Conservation (phyloP, 2,113 vertebrate genomes). For the Brachypodius melanocephalos region DNA sequence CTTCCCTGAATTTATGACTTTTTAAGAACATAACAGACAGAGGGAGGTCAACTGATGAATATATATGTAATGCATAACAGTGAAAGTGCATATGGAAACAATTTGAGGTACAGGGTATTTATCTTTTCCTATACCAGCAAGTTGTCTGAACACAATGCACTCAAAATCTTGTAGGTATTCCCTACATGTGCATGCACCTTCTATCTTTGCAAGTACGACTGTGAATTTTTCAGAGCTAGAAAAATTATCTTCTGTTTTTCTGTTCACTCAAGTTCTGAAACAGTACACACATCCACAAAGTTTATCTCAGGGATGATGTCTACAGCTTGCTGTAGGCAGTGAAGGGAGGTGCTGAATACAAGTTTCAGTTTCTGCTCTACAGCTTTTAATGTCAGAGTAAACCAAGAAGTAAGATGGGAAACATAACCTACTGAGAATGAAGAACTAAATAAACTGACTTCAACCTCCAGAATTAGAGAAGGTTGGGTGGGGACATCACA, state of each 20-base stretch:
- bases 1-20: neutral
- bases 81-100: neutral
- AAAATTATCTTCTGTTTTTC: neutral
- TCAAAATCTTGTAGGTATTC: neutral
- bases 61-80: neutral
- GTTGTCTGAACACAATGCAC: neutral
- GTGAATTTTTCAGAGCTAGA: neutral
- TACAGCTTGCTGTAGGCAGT: neutral
- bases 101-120: neutral
- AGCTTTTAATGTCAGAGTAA: neutral
- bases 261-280: neutral
- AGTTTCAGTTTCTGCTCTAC: neutral
- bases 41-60: neutral
- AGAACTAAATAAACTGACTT: neutral
- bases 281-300: neutral
- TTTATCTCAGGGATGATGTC: neutral
- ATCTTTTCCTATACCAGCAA: neutral
- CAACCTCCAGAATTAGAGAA: neutral
- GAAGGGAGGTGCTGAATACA: neutral
- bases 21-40: neutral
- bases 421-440: neutral
- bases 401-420: neutral
- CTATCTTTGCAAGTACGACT: neutral
- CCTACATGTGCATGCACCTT: neutral
- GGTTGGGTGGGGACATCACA: neutral